phyloP scores from a whole-genome alignment of 1,140 invertebrate genomes.

The Lordiphosa stackelbergi region DNA sequence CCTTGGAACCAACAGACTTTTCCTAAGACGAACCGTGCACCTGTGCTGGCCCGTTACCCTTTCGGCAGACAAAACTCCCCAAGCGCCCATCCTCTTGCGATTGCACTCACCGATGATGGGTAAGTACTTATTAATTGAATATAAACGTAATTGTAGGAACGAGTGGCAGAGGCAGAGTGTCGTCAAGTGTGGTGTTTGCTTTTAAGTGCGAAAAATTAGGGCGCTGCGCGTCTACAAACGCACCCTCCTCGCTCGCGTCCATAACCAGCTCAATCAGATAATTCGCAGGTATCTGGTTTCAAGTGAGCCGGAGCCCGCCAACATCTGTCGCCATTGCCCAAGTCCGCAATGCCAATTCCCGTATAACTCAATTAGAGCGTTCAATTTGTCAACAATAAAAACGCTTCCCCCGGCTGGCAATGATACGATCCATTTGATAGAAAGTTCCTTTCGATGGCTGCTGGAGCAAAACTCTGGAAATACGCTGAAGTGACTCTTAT shows the following conservation, averaged over 20 bases:
- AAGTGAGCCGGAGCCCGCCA: conserved; percentile 9
- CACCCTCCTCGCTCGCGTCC: conserved; percentile 1
- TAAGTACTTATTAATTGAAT: conserved; percentile 17
- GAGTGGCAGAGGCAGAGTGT: conserved; percentile 4
- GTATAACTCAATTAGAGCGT: conserved; percentile 38
- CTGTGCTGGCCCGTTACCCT: neutral
- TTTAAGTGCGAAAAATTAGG: conserved; percentile 23
- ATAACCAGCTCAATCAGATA: conserved; percentile 44
- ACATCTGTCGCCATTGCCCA: conserved; percentile 33
- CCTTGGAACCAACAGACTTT: too few relatives aligned
- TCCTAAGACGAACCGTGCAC: too few relatives aligned
- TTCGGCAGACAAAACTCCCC: neutral
- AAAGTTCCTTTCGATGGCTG: neutral
- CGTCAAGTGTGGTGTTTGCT: conserved; percentile 15
- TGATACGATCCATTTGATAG: conserved; percentile 19
- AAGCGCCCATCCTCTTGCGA: neutral
- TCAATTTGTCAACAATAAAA: conserved; percentile 34
- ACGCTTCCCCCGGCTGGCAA: conserved; percentile 4
- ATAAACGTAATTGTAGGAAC: conserved; percentile 11
- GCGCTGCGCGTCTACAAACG: conserved; percentile 6
- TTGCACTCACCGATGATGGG: neutral
- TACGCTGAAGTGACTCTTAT: too few relatives aligned
- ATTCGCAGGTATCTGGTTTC: conserved; percentile 53
- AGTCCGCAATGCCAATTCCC: conserved; percentile 9
- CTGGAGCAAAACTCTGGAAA: too few relatives aligned